These are phyloP conservation scores for Spinus pinus DNA, from an alignment of 2,797 vertebrate species.

Conservation along the genomic window DNA sequence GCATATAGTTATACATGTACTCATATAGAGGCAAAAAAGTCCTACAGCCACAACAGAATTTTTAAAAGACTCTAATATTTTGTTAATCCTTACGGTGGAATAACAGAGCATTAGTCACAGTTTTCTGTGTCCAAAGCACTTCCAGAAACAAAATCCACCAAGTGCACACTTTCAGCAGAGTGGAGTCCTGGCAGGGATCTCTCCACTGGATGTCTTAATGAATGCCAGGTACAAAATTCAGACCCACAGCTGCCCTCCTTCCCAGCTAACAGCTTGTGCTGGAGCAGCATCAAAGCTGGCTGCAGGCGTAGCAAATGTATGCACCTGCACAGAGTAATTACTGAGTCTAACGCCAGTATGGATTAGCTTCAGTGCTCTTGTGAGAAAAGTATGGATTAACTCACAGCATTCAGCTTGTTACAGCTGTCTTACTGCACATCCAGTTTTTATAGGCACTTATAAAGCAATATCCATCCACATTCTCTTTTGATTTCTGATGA, in stretches of 20 bases:
- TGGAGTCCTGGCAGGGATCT: background rate
- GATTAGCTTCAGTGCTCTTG: conserved; percentile 48
- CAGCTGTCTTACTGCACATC: conserved; percentile 6
- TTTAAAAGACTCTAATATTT: background rate
- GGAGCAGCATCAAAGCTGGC: conserved; percentile 54
- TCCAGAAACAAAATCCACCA: conserved; percentile 2
- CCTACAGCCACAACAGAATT: background rate
- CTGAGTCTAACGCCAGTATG: background rate
- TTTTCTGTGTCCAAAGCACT: conserved; percentile 1
- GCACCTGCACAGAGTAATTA: conserved; percentile 60
- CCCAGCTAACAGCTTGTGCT: conserved; percentile 20
- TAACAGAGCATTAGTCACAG: background rate
- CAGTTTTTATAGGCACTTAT: conserved; percentile 2
- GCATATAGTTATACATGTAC: background rate
- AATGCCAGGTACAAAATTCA: conserved; percentile 17
- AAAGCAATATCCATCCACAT: conserved; percentile 4
- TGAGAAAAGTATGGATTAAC: conserved; percentile 38
- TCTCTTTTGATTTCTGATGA: conserved; percentile 11
- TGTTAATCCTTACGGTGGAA: background rate
- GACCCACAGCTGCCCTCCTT: conserved; percentile 9
- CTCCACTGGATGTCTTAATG: background rate
- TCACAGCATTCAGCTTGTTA: conserved; percentile 25
- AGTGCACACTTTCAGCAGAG: background rate
- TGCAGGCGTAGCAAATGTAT: background rate
- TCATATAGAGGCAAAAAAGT: background rate